Evolutionary conservation across 2,797 vertebrate species (phyloP), one percentile per base, ranked within the genome.

Genomic region (Hafferia zeledoni): DNA sequence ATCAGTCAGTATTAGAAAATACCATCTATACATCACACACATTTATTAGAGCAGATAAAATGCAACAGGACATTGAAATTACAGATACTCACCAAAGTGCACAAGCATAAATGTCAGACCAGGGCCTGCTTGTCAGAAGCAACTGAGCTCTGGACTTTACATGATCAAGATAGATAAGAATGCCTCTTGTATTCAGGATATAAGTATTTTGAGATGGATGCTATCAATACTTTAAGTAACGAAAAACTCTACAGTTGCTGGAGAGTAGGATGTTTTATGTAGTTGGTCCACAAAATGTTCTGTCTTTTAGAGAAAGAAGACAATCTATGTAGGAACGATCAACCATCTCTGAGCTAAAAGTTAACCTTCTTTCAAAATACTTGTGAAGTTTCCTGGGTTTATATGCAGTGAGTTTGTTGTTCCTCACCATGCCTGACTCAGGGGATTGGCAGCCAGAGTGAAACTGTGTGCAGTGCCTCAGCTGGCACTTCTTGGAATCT

Each of bases 231-330:
- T 83, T 90, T 79, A 95, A 82, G 52, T 75, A 78, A 68, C 25
- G 31, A 85, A 95, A 95, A 88, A 41, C 10, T 25, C 91, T 91
- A 61, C 61, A 87, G 59, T 90, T 95, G 79, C 83, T 95, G 87
- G 59, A 94, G n/a, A 33, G 64, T 88, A 55, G 27, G 77, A 35
- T 93, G 52, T 44, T 95, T 27, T 90, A 83, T 74, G 84, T 61
- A 93, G 44, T 22, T 91, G 46, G 65, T 78, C 67, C 37, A 44
- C 56, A 64, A 35, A 68, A 90, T 78, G 71, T 79, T n/a, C 50
- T 59, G 50, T 85, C 50, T 85, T 84, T 65, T 35, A 96, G 47
- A 30, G 25, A 84, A 89, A 85, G n/a, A 83, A 49, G 12, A 33
- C 13, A 65, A 31, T 52, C 59, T 50, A 7, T 47, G 27, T 11